Base-by-base conservation (phyloP, 2,797 vertebrate genomes). In the Sylvia borin region DNA sequence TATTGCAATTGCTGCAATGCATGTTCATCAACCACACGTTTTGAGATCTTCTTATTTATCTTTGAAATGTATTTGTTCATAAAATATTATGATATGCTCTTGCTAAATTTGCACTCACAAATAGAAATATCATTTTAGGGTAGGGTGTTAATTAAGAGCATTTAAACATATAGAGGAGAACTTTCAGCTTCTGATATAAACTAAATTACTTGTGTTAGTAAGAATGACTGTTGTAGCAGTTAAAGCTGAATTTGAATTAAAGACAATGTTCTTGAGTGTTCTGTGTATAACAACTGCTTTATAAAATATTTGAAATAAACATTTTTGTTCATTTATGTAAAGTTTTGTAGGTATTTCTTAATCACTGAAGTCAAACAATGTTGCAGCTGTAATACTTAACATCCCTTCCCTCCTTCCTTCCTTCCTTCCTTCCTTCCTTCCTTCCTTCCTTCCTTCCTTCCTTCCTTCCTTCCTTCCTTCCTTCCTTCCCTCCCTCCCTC, bases 1-100 rank as follows among this genome's bases (percentile, higher is more conserved):
- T 91, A 71, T 16, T 82, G 32, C 85, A 89, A n/a, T 93, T 95
- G 91, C 29, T 92, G 92, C 50, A 86, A 88, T 85, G 53, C 85
- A 26, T 89, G 62, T 92, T 96, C n/a, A 45, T 90, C 73, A 81
- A 48, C 26, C 26, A 62, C 34, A 74, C 1, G 1, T 70, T 88
- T 81, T 79, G 34, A 81, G 51, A 61, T 76, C 80, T 92, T 83
- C 58, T 20, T 42, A 45, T 21, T 88, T 74, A 34, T 47, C 60
- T 86, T 94, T 58, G 43, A 82, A 88, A 50, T 47, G 4, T 10
- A 4, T 78, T 70, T 74, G 86, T 93, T 73, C 36, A 66, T 89
- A 45, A 92, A 89, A 25, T 45, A 24, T 91, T 92, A 32, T 55
- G 29, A 51, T 72, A 60, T 1, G 5, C 29, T 87, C 2, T 76